These are phyloP conservation scores for Oscheius onirici DNA, from an alignment of 2,888 invertebrate genomes.

Conservation along the genomic window DNA sequence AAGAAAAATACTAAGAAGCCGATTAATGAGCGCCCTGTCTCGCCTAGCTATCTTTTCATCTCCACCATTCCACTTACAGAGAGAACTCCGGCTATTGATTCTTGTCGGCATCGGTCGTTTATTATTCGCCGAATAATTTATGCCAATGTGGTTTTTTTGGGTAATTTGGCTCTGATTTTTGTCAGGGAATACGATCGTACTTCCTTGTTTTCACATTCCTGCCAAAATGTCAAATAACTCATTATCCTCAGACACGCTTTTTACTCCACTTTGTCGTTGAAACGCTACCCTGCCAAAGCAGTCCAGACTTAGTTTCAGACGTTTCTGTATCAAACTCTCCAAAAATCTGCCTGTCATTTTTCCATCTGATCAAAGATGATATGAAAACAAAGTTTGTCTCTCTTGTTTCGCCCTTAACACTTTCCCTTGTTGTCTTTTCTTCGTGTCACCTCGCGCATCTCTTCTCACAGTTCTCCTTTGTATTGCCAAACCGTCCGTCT, in stretches of 20 bases:
- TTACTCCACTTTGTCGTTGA: background rate
- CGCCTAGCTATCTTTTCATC: constrained; percentile 5
- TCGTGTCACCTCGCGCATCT: too few relatives aligned
- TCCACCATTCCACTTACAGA: constrained; percentile 6
- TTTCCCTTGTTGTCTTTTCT: too few relatives aligned
- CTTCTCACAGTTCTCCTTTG: background rate
- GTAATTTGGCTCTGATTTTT: constrained; percentile 27
- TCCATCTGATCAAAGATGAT: background rate
- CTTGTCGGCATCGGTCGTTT: background rate
- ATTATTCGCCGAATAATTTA: background rate
- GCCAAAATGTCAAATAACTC: background rate
- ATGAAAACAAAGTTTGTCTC: background rate
- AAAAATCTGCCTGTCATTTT: too few relatives aligned
- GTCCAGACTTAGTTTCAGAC: too few relatives aligned
- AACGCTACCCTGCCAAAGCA: too few relatives aligned
- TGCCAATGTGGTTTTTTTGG: constrained; percentile 5
- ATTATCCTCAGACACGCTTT: background rate
- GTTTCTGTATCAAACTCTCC: too few relatives aligned
- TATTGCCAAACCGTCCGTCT: background rate
- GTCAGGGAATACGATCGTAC: background rate
- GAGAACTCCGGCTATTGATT: constrained; percentile 15
- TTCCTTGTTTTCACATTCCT: background rate
- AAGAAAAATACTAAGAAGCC: background rate
- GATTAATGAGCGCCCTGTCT: background rate
- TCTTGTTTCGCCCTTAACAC: too few relatives aligned